Evolutionary conservation across 1,140 invertebrate genomes (phyloP), one percentile per base, ranked within the genome.

Genomic region (Nephotettix cincticeps): DNA sequence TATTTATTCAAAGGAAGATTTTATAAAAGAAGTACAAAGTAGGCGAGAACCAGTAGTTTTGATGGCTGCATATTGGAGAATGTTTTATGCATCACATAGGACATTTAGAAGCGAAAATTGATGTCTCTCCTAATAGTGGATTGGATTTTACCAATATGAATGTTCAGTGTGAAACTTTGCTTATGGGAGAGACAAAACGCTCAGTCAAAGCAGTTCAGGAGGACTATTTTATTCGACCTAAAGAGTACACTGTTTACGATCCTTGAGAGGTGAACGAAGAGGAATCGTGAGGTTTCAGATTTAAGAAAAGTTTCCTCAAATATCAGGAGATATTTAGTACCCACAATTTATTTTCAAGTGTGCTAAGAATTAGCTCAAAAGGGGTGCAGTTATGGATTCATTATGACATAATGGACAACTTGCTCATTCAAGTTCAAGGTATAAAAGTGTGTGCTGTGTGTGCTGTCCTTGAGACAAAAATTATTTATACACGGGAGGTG

Each of bases 331-430:
- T 76, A 77, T 88, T 11, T 74, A 70, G 25, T 78, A 84, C 71
- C 85, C 86, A n/a, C 36, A 79, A 1, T 78, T 84, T 86, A 70
- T 88, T 87, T 77, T 88, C 87, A 0, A 86, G 83, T 74, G 85
- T 88, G 4, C 85, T 88, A 70, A 77, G 87, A 27, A 83, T 88
- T 67, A 80, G 82, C 28, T 87, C 86, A 0, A 74, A 78, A 58
- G 77, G 78, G 25, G 74, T 86, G 21, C 83, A 85, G 71, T 73
- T 88, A 21, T 88, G 87, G 87, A 88, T 86, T 30, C 87, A 88
- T 79, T 88, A 88, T 81, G 87, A 88, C 81, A 83, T 87, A 6
- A 86, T 87, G 83, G 86, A 88, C 77, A 88, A 88, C 75, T 74
- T 87, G 11, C 76, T 88, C 23, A 83, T 88, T 61, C 86, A 88